Percentiles rank a stretch among this genome's conserved stretches.
Conservation (phyloP, 2,888 invertebrate genomes). For the Portevinia maculata region DNA sequence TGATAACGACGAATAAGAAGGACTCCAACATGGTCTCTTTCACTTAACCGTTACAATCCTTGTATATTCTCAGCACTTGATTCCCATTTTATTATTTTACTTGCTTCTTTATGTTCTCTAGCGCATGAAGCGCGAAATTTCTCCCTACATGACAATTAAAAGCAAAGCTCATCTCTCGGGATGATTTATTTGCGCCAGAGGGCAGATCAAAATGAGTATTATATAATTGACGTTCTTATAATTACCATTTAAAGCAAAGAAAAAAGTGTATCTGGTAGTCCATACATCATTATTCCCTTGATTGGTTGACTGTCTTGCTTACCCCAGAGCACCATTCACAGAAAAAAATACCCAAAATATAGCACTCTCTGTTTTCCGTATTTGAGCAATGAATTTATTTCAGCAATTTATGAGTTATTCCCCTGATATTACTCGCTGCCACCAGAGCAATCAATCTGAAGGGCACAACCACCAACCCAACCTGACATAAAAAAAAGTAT, state of each 20-base stretch:
- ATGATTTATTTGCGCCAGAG: background rate
- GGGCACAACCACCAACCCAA: background rate
- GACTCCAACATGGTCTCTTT: no score
- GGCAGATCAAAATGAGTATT: background rate
- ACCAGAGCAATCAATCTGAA: constrained; percentile 26
- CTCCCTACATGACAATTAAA: constrained; percentile 1
- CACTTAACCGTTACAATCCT: no score
- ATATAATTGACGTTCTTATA: background rate
- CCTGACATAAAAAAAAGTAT: no score
- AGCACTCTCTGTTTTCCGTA: background rate
- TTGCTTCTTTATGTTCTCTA: background rate
- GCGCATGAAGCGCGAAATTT: background rate
- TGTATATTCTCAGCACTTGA: no score
- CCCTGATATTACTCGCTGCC: constrained; percentile 3
- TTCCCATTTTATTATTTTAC: no score
- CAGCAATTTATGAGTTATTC: constrained; percentile 13
- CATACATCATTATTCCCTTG: constrained; percentile 6
- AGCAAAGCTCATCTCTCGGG: background rate
- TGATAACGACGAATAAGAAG: no score
- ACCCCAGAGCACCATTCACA: constrained; percentile 3
- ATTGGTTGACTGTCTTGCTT: background rate
- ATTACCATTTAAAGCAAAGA: constrained; percentile 4
- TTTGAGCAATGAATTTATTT: constrained; percentile 11
- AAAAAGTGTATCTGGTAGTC: background rate
- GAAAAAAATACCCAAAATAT: background rate